Percentiles rank a stretch among this genome's conserved stretches.
phyloP scores from a whole-genome alignment of 1,140 invertebrate species.

The Drosophila kohkoa region DNA sequence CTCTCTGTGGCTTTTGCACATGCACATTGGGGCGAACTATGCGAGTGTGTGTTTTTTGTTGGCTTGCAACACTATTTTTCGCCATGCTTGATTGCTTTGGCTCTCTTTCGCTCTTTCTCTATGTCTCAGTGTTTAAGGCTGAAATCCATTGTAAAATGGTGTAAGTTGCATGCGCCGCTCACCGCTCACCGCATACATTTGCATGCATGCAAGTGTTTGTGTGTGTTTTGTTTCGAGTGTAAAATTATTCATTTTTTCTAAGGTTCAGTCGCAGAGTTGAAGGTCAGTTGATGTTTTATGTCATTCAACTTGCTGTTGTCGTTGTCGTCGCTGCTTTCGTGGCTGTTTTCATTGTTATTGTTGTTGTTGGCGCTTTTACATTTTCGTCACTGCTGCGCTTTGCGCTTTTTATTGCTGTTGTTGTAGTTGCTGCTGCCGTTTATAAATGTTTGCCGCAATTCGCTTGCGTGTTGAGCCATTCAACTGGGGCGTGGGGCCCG shows the following conservation, averaged over 20 bases:
- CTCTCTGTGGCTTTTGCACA: conserved; percentile 23
- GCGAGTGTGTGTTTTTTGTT: conserved; percentile 24
- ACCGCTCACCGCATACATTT: conserved; percentile 47
- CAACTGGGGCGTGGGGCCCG: conserved; percentile 59
- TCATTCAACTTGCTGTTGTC: conserved; percentile 81
- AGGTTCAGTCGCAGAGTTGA: conserved; percentile 84
- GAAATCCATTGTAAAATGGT: conserved; percentile 56
- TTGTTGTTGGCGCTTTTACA: conserved; percentile 56
- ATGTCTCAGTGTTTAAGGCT: conserved; percentile 6
- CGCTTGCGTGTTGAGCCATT: conserved; percentile 64
- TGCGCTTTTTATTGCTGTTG: conserved; percentile 44
- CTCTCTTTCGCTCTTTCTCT: conserved; percentile 38
- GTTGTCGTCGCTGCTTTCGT: conserved; percentile 42
- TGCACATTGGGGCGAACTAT: conserved; percentile 20
- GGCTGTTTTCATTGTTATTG: conserved; percentile 25
- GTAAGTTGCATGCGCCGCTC: conserved; percentile 68
- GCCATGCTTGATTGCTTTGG: conserved; percentile 55
- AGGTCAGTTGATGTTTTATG: conserved; percentile 85
- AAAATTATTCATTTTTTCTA: conserved; percentile 84
- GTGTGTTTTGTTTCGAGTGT: conserved; percentile 63
- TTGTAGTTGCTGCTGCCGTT: conserved; percentile 19
- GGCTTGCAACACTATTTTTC: conserved; percentile 45
- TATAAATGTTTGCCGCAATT: conserved; percentile 46
- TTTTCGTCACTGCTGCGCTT: conserved; percentile 67
- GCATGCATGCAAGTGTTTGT: conserved; percentile 44